Base-by-base conservation (phyloP, 2,888 invertebrate species). In the Nemapogon koenigi region DNA sequence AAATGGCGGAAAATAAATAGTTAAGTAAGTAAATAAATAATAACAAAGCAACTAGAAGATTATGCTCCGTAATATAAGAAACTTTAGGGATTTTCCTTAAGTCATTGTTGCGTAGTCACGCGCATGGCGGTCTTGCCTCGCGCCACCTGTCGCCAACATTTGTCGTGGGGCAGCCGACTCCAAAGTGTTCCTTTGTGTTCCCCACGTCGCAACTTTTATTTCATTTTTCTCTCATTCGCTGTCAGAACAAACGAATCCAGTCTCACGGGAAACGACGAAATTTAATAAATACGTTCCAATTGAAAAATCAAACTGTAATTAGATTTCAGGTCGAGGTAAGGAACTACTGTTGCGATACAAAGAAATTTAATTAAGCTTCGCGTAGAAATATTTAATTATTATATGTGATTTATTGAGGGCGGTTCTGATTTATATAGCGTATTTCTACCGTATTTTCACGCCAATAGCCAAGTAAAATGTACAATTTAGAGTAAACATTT, bases 81-180 rank as follows among this genome's bases (percentile, higher is more conserved):
- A 57, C 48, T 55, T 54, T 53, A 55, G 57, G 55, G 45, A 54
- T 58, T 62, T 57, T 50, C 47, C 51, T 42, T 43, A 45, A 52
- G 57, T 57, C 55, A 68, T 66, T 63, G 62, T 63, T 60, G 57
- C 52, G 53, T 51, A 61, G 66, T 65, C 65, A 65, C 62, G 66
- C 58, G 59, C 61, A 53, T 36, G 19, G 19, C 13, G 11, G n/a
- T n/a, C n/a, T n/a, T n/a, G 16, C 33, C 33, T 14, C 33, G 16
- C n/a, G 26, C 31, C 40, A 40, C 33, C 40, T 40, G 40, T 40
- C 40, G 32, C 18, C 38, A 50, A 55, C 62, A 62, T 56, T 62
- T 52, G 56, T 62, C 62, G 47, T 61, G 41, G 46, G 63, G 62
- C 62, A 62, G 50, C 54, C 43, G 52, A 47, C 55, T 55, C 52